A percentile compares a stretch with the other conserved stretches of the same genome.
phyloP scores from a whole-genome alignment of 2,888 invertebrate species.

The Tromatobia lineatoria region DNA sequence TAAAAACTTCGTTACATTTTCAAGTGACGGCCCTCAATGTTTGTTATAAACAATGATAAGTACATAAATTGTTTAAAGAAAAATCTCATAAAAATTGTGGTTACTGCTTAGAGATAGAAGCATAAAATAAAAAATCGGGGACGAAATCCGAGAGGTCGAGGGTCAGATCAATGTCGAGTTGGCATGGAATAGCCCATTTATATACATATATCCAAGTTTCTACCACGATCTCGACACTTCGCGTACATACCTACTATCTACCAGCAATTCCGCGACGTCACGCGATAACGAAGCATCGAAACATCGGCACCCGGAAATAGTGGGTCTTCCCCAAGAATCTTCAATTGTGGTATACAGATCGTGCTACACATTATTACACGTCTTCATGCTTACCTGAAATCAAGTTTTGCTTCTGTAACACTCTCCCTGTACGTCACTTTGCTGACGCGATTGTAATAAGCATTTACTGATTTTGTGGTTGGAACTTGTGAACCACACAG shows the following conservation, averaged over 20 bases:
- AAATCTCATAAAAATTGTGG: too few relatives aligned
- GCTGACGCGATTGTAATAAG: neutral
- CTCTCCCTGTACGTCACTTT: neutral
- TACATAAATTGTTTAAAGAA: too few relatives aligned
- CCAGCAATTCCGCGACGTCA: conserved; percentile 22
- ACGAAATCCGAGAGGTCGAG: too few relatives aligned
- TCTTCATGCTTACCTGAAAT: neutral
- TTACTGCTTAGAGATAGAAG: too few relatives aligned
- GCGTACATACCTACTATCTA: neutral
- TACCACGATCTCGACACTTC: neutral
- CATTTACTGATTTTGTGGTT: neutral
- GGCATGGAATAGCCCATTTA: too few relatives aligned
- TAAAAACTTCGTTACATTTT: too few relatives aligned
- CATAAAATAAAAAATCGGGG: too few relatives aligned
- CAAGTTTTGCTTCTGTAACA: neutral
- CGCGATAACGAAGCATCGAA: conserved; percentile 33
- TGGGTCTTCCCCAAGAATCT: conserved; percentile 30
- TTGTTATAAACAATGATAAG: too few relatives aligned
- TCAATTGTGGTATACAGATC: conserved; percentile 14
- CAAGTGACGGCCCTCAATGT: too few relatives aligned
- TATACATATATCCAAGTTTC: neutral
- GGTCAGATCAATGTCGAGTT: too few relatives aligned
- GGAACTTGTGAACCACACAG: neutral
- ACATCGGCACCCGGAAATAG: conserved; percentile 16
- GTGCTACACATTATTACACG: neutral